These are phyloP conservation scores for Balanococcus diminutus DNA, from an alignment of 2,888 invertebrate genomes.

Conservation along the genomic window DNA sequence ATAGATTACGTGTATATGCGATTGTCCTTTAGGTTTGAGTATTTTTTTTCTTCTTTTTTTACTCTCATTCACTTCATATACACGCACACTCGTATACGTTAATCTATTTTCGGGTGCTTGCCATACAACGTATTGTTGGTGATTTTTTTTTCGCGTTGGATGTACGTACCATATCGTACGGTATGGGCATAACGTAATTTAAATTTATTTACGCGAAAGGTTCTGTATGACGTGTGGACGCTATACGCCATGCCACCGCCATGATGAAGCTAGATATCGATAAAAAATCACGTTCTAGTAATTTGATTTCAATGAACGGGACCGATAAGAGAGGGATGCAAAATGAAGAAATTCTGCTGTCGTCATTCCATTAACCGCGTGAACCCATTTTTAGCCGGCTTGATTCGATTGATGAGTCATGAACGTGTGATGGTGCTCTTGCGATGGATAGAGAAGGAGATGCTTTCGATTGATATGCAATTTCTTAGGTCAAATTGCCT, in stretches of 20 bases:
- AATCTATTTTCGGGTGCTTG: background rate
- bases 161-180: background rate
- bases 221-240: background rate
- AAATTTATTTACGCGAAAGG: background rate
- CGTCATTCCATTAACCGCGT: background rate
- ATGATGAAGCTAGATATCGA: background rate
- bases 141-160: background rate
- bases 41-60: constrained; percentile 34
- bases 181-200: background rate
- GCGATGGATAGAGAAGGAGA: background rate
- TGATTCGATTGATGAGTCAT: constrained; percentile 23
- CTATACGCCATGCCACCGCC: no score
- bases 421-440: background rate
- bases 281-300: constrained; percentile 8
- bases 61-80: background rate
- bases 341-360: constrained; percentile 21
- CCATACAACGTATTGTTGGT: background rate
- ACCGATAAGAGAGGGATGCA: background rate
- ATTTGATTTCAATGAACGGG: constrained; percentile 19
- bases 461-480: background rate
- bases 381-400: background rate
- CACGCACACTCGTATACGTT: background rate
- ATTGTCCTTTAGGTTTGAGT: constrained; percentile 42
- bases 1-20: constrained; percentile 35
- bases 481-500: background rate